These are phyloP conservation scores for Apis cerana DNA, from an alignment of 1,140 invertebrate species.

Conservation along the genomic window DNA sequence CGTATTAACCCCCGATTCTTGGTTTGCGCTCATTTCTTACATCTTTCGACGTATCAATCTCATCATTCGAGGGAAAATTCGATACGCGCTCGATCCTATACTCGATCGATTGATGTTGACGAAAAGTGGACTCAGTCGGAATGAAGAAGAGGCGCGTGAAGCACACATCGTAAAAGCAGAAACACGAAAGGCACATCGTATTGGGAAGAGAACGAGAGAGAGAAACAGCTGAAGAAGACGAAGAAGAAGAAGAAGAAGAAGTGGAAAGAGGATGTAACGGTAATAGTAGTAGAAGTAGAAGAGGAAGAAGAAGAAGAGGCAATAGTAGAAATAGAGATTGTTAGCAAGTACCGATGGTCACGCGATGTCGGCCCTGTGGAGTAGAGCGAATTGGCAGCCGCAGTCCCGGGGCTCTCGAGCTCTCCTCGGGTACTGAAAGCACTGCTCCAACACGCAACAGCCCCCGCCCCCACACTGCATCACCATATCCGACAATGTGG, in stretches of 20 bases:
- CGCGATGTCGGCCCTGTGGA: slow-evolving; percentile 89
- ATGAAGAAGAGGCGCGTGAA: neutral
- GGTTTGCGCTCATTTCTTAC: neutral
- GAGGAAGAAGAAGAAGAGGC: neutral
- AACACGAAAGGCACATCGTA: slow-evolving; percentile 15
- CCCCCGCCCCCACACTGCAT: slow-evolving; percentile 84
- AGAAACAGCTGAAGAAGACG: neutral
- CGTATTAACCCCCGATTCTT: neutral
- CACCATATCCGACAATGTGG: slow-evolving; percentile 80
- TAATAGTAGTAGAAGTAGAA: neutral
- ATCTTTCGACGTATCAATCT: neutral
- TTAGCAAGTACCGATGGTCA: slow-evolving; percentile 78
- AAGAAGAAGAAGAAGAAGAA: neutral
- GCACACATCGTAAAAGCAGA: neutral
- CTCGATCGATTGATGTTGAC: no score
- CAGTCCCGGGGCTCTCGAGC: slow-evolving; percentile 88
- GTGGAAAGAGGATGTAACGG: neutral
- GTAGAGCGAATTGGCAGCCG: slow-evolving; percentile 92
- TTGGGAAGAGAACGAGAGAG: slow-evolving; percentile 8
- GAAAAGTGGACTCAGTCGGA: slow-evolving; percentile 39
- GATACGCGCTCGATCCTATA: no score
- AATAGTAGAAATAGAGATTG: slow-evolving; percentile 53
- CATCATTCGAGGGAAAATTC: no score
- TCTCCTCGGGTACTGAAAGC: slow-evolving; percentile 90
- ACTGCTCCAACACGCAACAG: slow-evolving; percentile 91